Base-by-base conservation (phyloP, 2,888 invertebrate genomes). In the Scaptodrosophila latifasciaeformis region DNA sequence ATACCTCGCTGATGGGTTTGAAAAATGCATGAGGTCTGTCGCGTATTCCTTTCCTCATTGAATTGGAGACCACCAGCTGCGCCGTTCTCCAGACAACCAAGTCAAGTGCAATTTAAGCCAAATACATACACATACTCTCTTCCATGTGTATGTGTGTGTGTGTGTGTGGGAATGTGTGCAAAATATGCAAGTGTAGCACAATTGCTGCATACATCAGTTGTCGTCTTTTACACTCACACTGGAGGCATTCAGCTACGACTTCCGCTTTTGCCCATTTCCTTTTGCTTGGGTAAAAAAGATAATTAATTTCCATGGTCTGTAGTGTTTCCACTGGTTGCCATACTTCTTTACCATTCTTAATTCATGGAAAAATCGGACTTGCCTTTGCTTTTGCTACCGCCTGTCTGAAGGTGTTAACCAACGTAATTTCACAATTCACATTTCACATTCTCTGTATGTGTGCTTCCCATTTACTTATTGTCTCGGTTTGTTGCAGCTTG, bases 231-330 rank as follows among this genome's bases (percentile, higher is more conserved):
- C 68, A 62, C 67, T 75, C 67, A 34, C 34, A 34, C 34, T 34
- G 34, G 12, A n/a, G n/a, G n/a, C n/a, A n/a, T 30, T 30, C 30
- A 12, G 30, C 12, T 48, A 61, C 49, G 44, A 48, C 42, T 50
- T 74, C 58, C 63, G 50, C 46, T 65, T 50, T 56, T 43, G 13
- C 18, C 27, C 10, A 65, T 42, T 53, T 39, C 54, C 57, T 61
- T 58, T 62, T 54, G 54, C 30, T 45, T 30, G 10, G 5, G 9
- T 17, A 40, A 21, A 49, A 59, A 60, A 76, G 62, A 80, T 70
- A 77, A 74, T 80, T 74, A 77, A 74, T 80, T 79, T 80, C 65
- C 49, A 70, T 62, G 58, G 74, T 56, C 59, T 58, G 66, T 61
- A 51, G n/a, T n/a, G n/a, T n/a, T n/a, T n/a, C n/a, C n/a, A n/a